A percentile compares a stretch with the other conserved stretches of the same genome.
phyloP scores from a whole-genome alignment of 2,797 vertebrate species.

The Eospalax fontanierii region DNA sequence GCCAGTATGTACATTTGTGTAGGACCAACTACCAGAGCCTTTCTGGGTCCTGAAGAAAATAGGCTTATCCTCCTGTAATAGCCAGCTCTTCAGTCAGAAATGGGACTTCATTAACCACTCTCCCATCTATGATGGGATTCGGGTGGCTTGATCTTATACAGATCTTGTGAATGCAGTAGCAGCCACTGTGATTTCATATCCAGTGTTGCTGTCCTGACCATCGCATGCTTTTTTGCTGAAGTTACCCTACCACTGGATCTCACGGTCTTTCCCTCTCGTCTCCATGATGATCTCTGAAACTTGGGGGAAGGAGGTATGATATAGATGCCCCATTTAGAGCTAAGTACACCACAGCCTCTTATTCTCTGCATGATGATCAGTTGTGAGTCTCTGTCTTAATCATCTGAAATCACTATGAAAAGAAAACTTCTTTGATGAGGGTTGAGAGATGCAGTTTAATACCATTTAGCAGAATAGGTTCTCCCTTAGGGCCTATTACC shows the following conservation, averaged over 20 bases:
- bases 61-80: not conserved
- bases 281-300: not conserved
- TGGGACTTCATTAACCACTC: not conserved
- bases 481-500: not conserved
- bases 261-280: not conserved
- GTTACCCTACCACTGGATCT: not conserved
- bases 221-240: not conserved
- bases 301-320: not conserved
- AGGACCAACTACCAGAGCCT: not conserved
- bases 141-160: not conserved
- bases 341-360: not conserved
- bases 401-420: not conserved
- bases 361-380: not conserved
- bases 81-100: not conserved
- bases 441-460: not conserved
- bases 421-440: not conserved
- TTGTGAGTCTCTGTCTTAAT: not conserved
- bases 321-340: not conserved
- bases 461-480: not conserved
- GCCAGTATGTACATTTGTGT: not conserved
- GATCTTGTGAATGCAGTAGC: not conserved
- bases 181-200: not conserved
- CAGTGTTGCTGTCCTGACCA: not conserved
- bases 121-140: not conserved
- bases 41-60: not conserved